A percentile compares a stretch with the other conserved stretches of the same genome.
phyloP scores from a whole-genome alignment of 2,113 vertebrate species.

The Porphyrio hochstetteri region DNA sequence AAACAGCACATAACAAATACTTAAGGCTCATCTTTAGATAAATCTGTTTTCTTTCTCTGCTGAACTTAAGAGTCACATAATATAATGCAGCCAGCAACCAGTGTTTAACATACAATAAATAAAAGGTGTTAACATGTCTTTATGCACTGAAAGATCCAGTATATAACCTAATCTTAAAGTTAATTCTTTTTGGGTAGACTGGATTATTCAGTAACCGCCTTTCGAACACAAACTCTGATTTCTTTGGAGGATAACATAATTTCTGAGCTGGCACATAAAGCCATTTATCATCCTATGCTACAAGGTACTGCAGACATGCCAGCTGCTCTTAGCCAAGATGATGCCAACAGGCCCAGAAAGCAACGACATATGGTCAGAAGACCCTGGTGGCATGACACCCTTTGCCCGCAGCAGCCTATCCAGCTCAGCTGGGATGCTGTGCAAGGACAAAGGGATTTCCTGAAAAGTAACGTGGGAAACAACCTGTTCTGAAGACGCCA shows the following conservation, averaged over 20 bases:
- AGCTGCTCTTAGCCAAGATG: not conserved
- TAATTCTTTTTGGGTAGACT: not conserved
- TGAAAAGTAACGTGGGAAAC: not conserved
- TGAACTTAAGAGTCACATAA: not conserved
- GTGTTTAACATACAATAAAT: not conserved
- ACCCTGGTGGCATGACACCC: not conserved
- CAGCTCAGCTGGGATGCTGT: not conserved
- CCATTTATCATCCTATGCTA: not conserved
- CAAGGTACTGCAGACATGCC: not conserved
- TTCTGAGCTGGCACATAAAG: not conserved
- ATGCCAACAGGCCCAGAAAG: not conserved
- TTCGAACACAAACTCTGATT: not conserved
- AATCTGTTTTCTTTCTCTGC: not conserved
- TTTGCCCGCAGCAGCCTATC: accelerated
- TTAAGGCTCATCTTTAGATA: not conserved
- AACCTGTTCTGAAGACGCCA: accelerated
- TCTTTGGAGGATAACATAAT: not conserved
- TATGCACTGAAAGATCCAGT: not conserved
- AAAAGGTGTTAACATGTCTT: not conserved
- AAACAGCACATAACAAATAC: not conserved
- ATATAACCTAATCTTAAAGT: not conserved
- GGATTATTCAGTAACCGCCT: not conserved
- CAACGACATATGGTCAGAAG: not conserved
- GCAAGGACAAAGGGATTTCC: not conserved
- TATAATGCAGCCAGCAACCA: not conserved